Conservation (phyloP, 2,888 invertebrate species). For the Diarsia brunnea region DNA sequence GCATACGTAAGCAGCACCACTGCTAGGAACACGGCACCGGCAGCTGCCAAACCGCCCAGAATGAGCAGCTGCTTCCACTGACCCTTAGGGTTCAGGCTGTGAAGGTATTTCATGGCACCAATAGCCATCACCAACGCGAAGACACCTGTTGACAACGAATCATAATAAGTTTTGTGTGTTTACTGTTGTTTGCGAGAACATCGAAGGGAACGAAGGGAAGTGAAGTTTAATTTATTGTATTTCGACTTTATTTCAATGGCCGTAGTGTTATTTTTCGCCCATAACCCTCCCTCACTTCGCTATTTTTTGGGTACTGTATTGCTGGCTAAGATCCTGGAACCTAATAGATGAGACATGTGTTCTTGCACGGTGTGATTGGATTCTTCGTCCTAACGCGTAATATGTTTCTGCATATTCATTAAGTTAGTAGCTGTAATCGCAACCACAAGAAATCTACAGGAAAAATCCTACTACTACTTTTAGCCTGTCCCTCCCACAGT, state of each 20-base stretch:
- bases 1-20: slow-evolving; percentile 97
- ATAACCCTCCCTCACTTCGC: background rate
- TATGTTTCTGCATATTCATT: background rate
- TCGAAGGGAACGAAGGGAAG: background rate
- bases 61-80: slow-evolving; percentile 97
- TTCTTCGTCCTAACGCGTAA: background rate
- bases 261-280: background rate
- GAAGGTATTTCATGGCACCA: slow-evolving; percentile 96
- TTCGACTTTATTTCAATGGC: background rate
- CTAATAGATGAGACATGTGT: background rate
- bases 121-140: slow-evolving; percentile 98
- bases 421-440: background rate
- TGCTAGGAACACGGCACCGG: slow-evolving; percentile 94
- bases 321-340: background rate
- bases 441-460: background rate
- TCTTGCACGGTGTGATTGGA: background rate
- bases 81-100: slow-evolving; percentile 95
- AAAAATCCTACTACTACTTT: background rate
- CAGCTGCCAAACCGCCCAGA: slow-evolving; percentile 94
- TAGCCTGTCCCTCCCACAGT: no score
- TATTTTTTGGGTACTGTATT: background rate
- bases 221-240: background rate
- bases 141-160: slow-evolving; percentile 92
- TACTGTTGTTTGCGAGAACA: background rate
- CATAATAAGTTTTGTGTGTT: background rate